Evolutionary conservation across 2,113 vertebrate genomes (phyloP).

Genomic region (Petrocephalus microphthalmus): DNA sequence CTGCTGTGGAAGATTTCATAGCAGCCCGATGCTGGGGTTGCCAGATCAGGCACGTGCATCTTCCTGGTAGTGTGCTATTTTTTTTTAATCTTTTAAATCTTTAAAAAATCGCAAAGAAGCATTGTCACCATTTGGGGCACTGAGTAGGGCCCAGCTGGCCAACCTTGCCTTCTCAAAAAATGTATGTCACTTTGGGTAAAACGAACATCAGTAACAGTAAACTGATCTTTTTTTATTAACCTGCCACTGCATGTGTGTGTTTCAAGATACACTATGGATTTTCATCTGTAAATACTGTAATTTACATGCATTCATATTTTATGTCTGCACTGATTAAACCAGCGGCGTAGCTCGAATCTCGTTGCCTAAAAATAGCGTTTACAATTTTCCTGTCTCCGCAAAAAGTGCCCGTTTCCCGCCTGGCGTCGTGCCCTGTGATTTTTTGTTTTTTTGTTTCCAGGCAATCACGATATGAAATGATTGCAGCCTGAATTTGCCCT

Average conservation of each 20-base stretch:
- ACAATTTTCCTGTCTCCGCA: conserved; percentile 51
- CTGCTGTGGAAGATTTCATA: not conserved
- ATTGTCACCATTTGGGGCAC: not conserved
- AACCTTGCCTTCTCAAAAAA: not conserved
- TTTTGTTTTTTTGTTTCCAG: conserved; percentile 1
- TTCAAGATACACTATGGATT: not conserved
- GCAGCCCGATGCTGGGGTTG: not conserved
- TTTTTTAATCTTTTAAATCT: not conserved
- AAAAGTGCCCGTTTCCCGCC: conserved; percentile 47
- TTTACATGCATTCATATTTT: conserved; percentile 46
- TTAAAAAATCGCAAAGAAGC: not conserved
- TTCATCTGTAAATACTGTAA: conserved; percentile 27
- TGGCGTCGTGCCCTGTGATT: conserved; percentile 40
- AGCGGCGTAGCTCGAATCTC: conserved; percentile 58
- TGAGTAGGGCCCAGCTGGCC: not conserved
- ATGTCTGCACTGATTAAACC: conserved; percentile 42
- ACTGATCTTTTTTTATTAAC: not conserved
- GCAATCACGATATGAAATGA: conserved; percentile 37
- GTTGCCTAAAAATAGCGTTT: conserved; percentile 55
- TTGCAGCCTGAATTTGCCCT: conserved; percentile 39
- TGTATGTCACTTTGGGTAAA: not conserved
- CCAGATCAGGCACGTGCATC: not conserved
- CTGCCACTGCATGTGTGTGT: not conserved
- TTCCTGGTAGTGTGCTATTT: not conserved
- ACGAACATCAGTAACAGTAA: not conserved